Evolutionary conservation across 2,113 vertebrate species (phyloP), one percentile per base, ranked within the genome.

Genomic region (Oreotrochilus melanogaster): DNA sequence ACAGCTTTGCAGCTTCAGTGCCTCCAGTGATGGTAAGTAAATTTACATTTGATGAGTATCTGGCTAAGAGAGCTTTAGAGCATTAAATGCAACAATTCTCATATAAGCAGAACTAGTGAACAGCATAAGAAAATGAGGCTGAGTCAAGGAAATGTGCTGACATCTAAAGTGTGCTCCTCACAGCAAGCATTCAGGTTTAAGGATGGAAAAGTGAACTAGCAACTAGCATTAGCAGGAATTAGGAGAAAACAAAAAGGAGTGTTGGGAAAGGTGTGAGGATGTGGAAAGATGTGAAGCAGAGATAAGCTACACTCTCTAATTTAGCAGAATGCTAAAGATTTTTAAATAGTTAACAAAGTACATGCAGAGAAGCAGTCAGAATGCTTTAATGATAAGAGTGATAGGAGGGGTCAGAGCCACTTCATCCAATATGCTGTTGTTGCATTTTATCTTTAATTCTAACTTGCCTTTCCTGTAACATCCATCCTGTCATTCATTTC

Each of bases 31-130:
- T 67, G 81, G 91, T 96, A 31, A 74, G 82, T 85, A 94, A 96
- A 95, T 95, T 95, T 92, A 89, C 91, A 90, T 93, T 92, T 93
- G 91, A 92, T 90, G 82, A 93, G 48, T n/a, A 93, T 93, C 82
- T 93, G 82, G 18, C 58, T 90, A 90, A 79, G 58, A 72, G 56
- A 93, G 83, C 19, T 93, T 95, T 82, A 72, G 57, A 78, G 71
- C 86, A 72, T 82, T 92, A 88, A 62, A 86, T 53, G 45, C 62
- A 95, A 82, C 82, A 93, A 64, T 80, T 84, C 81, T 70, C 43
- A 78, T 39, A 70, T 43, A 93, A 89, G 65, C 73, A 87, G 72
- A 92, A 73, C 48, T 57, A 60, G 69, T 51, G 93, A 91, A 89
- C 27, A 70, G 64, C 60, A 37, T 84, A 62, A 81, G 61, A 87